Base-by-base conservation (phyloP, 1,140 invertebrate species). In the Drosophila novamexicana region DNA sequence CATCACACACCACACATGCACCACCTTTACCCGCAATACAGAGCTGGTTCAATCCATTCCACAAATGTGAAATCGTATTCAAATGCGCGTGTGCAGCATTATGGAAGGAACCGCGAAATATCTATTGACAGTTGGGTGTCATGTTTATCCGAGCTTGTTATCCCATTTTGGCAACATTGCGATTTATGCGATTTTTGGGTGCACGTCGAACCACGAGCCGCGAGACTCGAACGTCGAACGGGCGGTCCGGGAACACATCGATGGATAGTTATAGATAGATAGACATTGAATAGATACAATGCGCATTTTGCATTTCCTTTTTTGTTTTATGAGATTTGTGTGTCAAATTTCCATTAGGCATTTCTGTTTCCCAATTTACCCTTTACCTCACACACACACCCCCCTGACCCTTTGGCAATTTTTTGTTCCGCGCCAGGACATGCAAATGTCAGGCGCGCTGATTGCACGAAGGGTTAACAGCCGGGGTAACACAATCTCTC, bases 51-150 rank as follows among this genome's bases (percentile, higher is more conserved):
- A 29, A 29, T 2, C 5, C 22, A 6, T 29, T 34, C 49, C 39
- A 64, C 12, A 50, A 6, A 50, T 47, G n/a, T 4, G 61, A 40
- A 29, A 29, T 42, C 58, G 36, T 67, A 75, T 71, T 63, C 57
- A 61, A 62, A 52, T 75, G 68, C 68, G 73, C 73, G 83, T 89
- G 82, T 86, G 82, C 79, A 86, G 71, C 82, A 91, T 91, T 85
- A 89, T 91, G 81, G 89, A 91, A 91, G 79, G 76, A 91, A 91
- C 90, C 91, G 90, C 91, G 90, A 91, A 91, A 91, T 89, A 91
- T 91, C 90, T 90, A 91, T 91, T 91, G 91, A 91, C 91, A 91
- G 91, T 91, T 91, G 91, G 90, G 91, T 91, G 91, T 91, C 91
- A 91, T 91, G 91, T 91, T 91, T 91, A 91, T 90, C 81, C 83